These are phyloP conservation scores for Nomada goodeniana DNA, from an alignment of 2,888 invertebrate species.

Conservation along the genomic window DNA sequence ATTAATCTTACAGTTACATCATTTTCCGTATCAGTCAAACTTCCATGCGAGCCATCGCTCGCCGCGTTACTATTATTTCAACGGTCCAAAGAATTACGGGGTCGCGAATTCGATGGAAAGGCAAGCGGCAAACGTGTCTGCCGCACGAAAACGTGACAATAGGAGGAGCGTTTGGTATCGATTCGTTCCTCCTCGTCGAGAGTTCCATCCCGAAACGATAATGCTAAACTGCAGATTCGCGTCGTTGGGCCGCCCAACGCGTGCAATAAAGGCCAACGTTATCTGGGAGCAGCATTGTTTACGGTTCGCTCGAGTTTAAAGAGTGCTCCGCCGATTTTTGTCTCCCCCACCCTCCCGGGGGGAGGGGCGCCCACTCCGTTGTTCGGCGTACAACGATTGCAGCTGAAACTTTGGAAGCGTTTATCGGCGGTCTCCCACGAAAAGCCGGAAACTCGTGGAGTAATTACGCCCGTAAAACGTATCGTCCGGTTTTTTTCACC, in stretches of 20 bases:
- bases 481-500: constrained; percentile 9
- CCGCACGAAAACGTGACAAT: constrained; percentile 34
- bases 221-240: constrained; percentile 67
- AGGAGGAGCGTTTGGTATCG: constrained; percentile 40
- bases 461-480: constrained; percentile 41
- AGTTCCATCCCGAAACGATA: constrained; percentile 52
- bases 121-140: not conserved
- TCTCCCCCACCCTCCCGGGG: not conserved
- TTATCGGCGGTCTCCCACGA: constrained; percentile 17
- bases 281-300: constrained; percentile 69
- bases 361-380: not conserved
- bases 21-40: no score
- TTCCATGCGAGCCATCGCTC: no score
- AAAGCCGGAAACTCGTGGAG: constrained; percentile 33
- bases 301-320: constrained; percentile 65
- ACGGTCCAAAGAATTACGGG: not conserved
- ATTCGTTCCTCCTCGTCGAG: constrained; percentile 47
- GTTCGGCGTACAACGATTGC: constrained; percentile 23
- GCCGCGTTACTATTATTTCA: no score
- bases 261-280: constrained; percentile 69
- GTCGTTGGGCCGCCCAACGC: constrained; percentile 58
- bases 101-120: not conserved
- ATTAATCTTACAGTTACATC: no score
- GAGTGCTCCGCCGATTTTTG: constrained; percentile 50
- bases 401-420: constrained; percentile 37